Conservation (phyloP, 2,888 invertebrate genomes). For the Latrodectus hesperus region DNA sequence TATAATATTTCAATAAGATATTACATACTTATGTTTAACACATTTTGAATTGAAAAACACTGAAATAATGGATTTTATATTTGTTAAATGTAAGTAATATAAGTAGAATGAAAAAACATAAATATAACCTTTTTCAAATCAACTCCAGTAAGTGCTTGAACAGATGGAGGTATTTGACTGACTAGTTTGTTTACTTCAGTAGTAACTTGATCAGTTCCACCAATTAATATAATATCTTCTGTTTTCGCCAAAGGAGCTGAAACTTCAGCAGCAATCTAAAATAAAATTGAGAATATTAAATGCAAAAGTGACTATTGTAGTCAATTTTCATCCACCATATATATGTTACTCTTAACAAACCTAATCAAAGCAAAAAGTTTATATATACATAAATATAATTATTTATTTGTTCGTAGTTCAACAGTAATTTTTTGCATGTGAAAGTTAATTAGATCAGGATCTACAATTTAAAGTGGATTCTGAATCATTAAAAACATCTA, state of each 20-base stretch:
- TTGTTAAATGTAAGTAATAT: neutral
- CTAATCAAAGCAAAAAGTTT: no score
- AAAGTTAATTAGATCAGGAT: no score
- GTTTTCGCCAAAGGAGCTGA: constrained; percentile 95
- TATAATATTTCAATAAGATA: neutral
- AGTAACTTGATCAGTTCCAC: constrained; percentile 81
- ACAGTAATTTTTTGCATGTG: no score
- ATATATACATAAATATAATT: no score
- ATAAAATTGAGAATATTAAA: constrained; percentile 58
- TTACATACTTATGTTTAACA: neutral
- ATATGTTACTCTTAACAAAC: no score
- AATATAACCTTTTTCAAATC: constrained; percentile 84
- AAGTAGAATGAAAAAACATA: neutral
- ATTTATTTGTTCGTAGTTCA: no score
- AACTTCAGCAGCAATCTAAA: constrained; percentile 95
- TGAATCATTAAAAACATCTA: no score
- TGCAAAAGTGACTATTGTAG: no score
- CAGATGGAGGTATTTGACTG: constrained; percentile 92
- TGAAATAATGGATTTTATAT: neutral
- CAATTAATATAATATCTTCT: constrained; percentile 95
- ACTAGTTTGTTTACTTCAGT: constrained; percentile 83
- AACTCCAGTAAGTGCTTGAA: constrained; percentile 94
- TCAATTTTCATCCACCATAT: no score
- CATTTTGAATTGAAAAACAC: neutral
- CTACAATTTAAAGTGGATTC: no score